Conservation (phyloP, 23 tunicate species). For the Styela clava region DNA sequence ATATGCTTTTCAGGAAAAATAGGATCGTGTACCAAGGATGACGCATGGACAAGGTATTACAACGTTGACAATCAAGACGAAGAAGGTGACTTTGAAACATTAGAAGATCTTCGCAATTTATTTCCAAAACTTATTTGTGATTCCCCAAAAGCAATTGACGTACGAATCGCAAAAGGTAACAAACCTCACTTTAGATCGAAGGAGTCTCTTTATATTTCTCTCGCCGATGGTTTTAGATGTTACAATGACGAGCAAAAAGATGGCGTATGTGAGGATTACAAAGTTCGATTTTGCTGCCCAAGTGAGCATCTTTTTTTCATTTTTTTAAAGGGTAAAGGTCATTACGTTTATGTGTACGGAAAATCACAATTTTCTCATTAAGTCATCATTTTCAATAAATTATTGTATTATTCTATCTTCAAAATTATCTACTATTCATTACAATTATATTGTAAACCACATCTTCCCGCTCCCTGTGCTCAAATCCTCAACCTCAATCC, state of each 20-base stretch:
- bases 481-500: no score
- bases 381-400: no score
- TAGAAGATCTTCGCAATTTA: neutral
- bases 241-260: conserved; percentile 33
- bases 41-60: conserved; percentile 49
- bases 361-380: no score
- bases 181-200: conserved; percentile 29
- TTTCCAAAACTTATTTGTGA: conserved; percentile 26
- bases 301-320: conserved; percentile 24
- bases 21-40: conserved; percentile 28
- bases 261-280: conserved; percentile 42
- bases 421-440: no score
- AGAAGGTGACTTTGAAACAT: conserved; percentile 38
- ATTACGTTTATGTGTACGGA: no score
- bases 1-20: neutral
- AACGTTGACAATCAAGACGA: conserved; percentile 38
- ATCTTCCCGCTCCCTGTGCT: no score
- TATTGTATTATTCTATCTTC: no score
- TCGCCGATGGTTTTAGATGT: conserved; percentile 35
- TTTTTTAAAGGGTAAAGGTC: no score
- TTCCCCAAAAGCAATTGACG: conserved; percentile 42
- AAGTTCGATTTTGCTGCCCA: conserved; percentile 56
- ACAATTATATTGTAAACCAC: no score
- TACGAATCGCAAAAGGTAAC: conserved; percentile 21
- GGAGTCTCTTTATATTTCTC: conserved; percentile 22